Conservation (phyloP, 2,888 invertebrate species). For the Tipula helvola region DNA sequence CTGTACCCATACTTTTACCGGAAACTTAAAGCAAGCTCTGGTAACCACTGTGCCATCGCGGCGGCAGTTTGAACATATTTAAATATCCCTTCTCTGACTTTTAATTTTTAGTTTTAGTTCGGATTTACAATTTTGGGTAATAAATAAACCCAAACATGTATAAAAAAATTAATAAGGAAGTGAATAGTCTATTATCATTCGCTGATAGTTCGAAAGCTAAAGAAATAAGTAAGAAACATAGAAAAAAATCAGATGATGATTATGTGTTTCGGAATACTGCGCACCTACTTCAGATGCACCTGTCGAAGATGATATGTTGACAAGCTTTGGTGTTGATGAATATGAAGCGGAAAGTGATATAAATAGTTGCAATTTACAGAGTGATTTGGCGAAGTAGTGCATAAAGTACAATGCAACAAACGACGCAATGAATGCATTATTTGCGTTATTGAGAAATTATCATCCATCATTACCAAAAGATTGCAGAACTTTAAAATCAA, state of each 20-base stretch:
- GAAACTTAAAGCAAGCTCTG: too few relatives aligned
- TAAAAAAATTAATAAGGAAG: background rate
- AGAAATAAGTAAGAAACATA: background rate
- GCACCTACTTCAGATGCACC: background rate
- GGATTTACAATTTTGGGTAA: background rate
- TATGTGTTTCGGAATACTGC: background rate
- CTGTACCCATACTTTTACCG: too few relatives aligned
- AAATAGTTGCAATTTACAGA: background rate
- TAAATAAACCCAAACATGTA: background rate
- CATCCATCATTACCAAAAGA: background rate
- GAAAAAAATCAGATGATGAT: background rate
- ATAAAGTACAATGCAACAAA: background rate
- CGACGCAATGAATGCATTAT: background rate
- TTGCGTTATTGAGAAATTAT: background rate
- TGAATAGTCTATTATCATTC: background rate
- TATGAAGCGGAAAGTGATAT: background rate
- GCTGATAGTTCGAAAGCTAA: background rate
- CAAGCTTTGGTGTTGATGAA: background rate
- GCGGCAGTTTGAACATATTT: too few relatives aligned
- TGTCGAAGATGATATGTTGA: background rate
- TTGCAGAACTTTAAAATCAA: background rate
- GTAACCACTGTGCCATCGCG: too few relatives aligned
- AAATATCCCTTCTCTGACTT: too few relatives aligned
- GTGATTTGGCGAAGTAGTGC: background rate
- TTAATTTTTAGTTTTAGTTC: too few relatives aligned